A percentile compares a stretch with the other conserved stretches of the same genome.
These are phyloP conservation scores for Agelastica alni DNA, from an alignment of 2,888 invertebrate species.

Conservation along the genomic window DNA sequence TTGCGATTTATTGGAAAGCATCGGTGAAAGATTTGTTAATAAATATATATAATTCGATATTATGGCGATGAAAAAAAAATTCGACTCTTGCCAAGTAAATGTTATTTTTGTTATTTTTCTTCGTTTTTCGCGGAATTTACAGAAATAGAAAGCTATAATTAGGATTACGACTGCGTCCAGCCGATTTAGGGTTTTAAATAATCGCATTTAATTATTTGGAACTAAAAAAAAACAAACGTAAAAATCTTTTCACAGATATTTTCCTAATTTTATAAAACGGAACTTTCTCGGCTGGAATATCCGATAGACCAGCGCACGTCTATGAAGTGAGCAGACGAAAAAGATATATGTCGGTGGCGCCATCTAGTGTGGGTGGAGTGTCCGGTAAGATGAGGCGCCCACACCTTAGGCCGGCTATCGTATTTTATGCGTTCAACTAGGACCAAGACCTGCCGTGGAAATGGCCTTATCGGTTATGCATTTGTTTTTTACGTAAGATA, in stretches of 20 bases:
- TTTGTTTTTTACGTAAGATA: slow-evolving; percentile 24
- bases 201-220: slow-evolving; percentile 12
- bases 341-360: slow-evolving; percentile 35
- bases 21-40: slow-evolving; percentile 18
- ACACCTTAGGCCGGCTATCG: slow-evolving; percentile 27
- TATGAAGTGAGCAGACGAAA: slow-evolving; percentile 25
- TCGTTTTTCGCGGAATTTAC: slow-evolving; percentile 26
- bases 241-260: too few species aligned
- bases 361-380: slow-evolving; percentile 37
- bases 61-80: slow-evolving; percentile 24
- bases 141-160: slow-evolving; percentile 27
- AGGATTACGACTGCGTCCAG: slow-evolving; percentile 15
- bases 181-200: slow-evolving; percentile 17
- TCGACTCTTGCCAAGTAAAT: slow-evolving; percentile 26
- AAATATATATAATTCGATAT: slow-evolving; percentile 18
- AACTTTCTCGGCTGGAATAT: too few species aligned
- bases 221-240: slow-evolving; percentile 4
- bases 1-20: slow-evolving; percentile 8
- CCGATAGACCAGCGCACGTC: too few species aligned
- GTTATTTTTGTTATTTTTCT: slow-evolving; percentile 21
- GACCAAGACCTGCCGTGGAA: slow-evolving; percentile 25
- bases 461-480: slow-evolving; percentile 28
- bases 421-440: slow-evolving; percentile 26
- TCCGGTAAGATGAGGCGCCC: slow-evolving; percentile 30
- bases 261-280: too few species aligned